Conservation (phyloP, 2,888 invertebrate species). For the Entomobrya proxima region DNA sequence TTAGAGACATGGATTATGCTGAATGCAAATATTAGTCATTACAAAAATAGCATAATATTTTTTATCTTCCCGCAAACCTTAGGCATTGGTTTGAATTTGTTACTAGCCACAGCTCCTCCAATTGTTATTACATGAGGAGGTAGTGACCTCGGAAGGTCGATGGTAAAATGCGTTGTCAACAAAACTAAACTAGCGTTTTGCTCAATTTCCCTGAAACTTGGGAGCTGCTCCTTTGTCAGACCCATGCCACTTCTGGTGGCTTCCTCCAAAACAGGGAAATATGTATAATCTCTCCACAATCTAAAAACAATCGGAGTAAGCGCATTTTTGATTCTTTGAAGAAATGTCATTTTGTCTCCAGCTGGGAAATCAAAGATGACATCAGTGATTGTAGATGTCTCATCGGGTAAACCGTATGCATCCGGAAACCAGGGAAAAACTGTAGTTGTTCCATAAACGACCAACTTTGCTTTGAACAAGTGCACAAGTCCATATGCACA, state of each 20-base stretch:
- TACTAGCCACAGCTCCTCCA: constrained; percentile 18
- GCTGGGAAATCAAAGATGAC: not conserved
- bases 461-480: constrained; percentile 55
- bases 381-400: constrained; percentile 32
- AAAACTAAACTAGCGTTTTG: constrained; percentile 63
- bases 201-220: constrained; percentile 63
- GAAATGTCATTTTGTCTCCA: constrained; percentile 45
- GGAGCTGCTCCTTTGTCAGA: constrained; percentile 26
- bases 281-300: constrained; percentile 26
- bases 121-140: constrained; percentile 64
- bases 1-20: no score
- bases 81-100: constrained; percentile 28
- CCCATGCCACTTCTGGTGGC: constrained; percentile 56
- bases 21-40: not conserved
- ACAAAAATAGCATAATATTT: not conserved
- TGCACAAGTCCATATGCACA: constrained; percentile 65
- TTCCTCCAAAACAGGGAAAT: constrained; percentile 63
- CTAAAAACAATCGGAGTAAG: constrained; percentile 58
- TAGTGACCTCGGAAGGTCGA: constrained; percentile 67
- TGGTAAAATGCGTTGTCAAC: constrained; percentile 64
- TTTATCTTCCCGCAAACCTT: not conserved
- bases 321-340: constrained; percentile 59
- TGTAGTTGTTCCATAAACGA: constrained; percentile 61
- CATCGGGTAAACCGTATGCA: constrained; percentile 61
- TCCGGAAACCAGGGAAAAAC: constrained; percentile 59